Evolutionary conservation across 2,113 vertebrate genomes (phyloP).

Genomic region (Bos javanicus): DNA sequence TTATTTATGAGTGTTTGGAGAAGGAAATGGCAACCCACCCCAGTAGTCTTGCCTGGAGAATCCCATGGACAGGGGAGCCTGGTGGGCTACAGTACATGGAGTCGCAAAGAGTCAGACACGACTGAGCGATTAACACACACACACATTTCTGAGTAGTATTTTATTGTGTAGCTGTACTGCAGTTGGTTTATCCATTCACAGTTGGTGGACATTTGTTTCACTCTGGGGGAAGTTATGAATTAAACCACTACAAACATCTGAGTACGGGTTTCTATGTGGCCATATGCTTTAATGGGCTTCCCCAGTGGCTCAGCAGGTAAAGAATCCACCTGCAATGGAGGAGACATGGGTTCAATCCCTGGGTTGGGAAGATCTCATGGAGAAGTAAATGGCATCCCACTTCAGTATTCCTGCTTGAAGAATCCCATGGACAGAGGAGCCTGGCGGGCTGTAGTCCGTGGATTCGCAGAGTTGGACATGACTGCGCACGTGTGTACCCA

Average conservation of each 20-base stretch:
- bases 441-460: background rate
- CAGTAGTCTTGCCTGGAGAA: background rate
- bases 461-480: background rate
- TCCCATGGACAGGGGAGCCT: background rate
- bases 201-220: background rate
- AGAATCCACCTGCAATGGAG: background rate
- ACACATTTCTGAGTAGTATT: background rate
- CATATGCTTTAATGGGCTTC: background rate
- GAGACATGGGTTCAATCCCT: background rate
- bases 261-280: background rate
- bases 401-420: background rate
- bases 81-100: background rate
- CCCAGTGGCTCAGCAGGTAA: background rate
- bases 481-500: fast-evolving
- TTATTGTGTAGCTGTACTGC: background rate
- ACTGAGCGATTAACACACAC: background rate
- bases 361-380: background rate
- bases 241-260: background rate
- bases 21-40: background rate
- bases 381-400: background rate
- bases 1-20: background rate
- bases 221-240: background rate
- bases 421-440: background rate
- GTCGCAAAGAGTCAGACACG: background rate
- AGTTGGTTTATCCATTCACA: background rate